phyloP scores from a whole-genome alignment of 2,888 invertebrate genomes.

The Ophion obscuratus region DNA sequence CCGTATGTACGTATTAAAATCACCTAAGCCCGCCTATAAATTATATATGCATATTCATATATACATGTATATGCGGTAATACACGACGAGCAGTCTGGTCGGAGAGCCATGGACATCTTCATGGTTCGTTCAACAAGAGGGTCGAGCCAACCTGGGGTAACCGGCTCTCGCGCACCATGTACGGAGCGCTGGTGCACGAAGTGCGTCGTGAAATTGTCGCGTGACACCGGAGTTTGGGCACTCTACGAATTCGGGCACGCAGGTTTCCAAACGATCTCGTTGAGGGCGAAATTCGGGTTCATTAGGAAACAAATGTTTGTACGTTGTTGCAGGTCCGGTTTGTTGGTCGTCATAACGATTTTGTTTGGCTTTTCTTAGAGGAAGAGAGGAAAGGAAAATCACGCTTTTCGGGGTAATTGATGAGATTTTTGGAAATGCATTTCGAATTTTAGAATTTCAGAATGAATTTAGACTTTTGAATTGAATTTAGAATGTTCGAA shows the following conservation, averaged over 20 bases:
- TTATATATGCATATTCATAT: constrained; percentile 5
- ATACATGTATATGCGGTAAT: constrained; percentile 31
- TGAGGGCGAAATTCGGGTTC: neutral
- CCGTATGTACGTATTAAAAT: constrained; percentile 3
- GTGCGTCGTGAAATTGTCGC: neutral
- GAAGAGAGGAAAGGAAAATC: too few species aligned
- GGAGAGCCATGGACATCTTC: constrained; percentile 65
- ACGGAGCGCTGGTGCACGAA: constrained; percentile 5
- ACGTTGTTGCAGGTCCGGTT: too few species aligned
- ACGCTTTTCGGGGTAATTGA: too few species aligned
- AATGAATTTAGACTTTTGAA: too few species aligned
- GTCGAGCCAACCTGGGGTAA: constrained; percentile 64
- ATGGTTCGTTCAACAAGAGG: constrained; percentile 72
- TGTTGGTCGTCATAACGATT: too few species aligned
- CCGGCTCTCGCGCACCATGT: constrained; percentile 26
- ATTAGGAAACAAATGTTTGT: too few species aligned
- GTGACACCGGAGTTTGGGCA: neutral
- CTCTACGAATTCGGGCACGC: too few species aligned
- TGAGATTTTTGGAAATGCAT: too few species aligned
- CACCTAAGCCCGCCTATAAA: constrained; percentile 29
- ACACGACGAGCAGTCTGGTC: constrained; percentile 56
- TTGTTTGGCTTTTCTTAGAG: too few species aligned
- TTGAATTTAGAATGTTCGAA: too few species aligned
- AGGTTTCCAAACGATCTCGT: neutral
- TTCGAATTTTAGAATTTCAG: too few species aligned